phyloP scores from a whole-genome alignment of 1,140 invertebrate species.

The Galleria mellonella region DNA sequence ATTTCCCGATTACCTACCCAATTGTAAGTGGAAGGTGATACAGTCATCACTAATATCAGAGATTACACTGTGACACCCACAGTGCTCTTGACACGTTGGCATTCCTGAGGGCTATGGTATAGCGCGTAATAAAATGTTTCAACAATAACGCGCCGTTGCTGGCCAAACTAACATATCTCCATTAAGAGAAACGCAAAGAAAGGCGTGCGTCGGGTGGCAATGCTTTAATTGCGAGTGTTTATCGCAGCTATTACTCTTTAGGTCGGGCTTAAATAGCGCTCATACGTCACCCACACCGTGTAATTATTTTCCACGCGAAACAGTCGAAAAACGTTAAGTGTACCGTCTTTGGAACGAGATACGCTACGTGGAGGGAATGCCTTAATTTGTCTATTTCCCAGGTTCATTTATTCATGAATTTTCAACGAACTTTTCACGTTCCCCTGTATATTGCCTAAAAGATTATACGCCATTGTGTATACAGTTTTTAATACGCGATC shows the following conservation, averaged over 20 bases:
- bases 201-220: slow-evolving; percentile 66
- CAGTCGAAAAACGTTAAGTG: slow-evolving; percentile 44
- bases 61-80: neutral
- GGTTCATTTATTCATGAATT: no score
- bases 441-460: no score
- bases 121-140: slow-evolving; percentile 6
- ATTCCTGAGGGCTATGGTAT: no score
- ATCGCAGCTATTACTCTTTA: slow-evolving; percentile 63
- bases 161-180: slow-evolving; percentile 46
- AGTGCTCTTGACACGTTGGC: no score
- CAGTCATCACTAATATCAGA: no score
- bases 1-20: no score
- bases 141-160: slow-evolving; percentile 9
- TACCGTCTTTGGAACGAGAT: slow-evolving; percentile 27
- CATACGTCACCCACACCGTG: slow-evolving; percentile 62
- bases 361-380: slow-evolving; percentile 34
- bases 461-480: no score
- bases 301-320: slow-evolving; percentile 69
- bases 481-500: no score
- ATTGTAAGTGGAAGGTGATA: no score
- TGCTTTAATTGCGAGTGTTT: slow-evolving; percentile 70
- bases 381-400: slow-evolving; percentile 44
- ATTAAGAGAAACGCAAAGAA: slow-evolving; percentile 65
- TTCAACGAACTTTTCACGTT: no score
- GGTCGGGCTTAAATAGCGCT: slow-evolving; percentile 59